These are phyloP conservation scores for Myotis findleyi DNA, from an alignment of 2,797 vertebrate species.

Conservation along the genomic window DNA sequence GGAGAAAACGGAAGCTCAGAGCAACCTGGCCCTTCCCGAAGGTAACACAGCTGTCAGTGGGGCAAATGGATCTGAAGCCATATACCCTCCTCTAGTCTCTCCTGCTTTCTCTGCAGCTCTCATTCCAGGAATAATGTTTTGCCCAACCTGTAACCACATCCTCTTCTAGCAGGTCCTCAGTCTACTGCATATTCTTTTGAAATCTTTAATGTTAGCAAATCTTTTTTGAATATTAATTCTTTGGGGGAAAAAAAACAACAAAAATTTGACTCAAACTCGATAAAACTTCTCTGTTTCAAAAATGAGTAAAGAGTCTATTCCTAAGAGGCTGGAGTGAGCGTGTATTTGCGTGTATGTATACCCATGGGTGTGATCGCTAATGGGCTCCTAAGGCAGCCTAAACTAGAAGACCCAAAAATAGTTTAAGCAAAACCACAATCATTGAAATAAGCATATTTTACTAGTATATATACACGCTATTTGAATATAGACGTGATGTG, in stretches of 20 bases:
- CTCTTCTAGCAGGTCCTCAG: neutral
- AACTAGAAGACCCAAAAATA: neutral
- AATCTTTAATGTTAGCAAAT: neutral
- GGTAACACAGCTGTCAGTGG: neutral
- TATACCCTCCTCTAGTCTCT: neutral
- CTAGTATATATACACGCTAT: neutral
- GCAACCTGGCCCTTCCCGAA: neutral
- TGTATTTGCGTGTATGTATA: neutral
- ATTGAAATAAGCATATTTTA: neutral
- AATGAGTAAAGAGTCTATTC: neutral
- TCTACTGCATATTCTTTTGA: neutral
- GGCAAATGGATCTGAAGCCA: neutral
- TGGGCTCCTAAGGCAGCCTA: neutral
- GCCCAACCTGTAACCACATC: neutral
- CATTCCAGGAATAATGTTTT: neutral
- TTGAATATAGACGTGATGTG: neutral
- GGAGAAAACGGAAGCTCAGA: neutral
- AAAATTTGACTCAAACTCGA: neutral
- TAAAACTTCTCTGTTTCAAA: constrained; percentile 19
- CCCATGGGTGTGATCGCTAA: neutral
- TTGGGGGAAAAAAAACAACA: neutral
- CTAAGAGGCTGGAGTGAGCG: neutral
- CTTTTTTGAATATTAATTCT: neutral
- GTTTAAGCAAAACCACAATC: neutral
- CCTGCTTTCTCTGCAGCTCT: neutral